Base-by-base conservation (phyloP, 2,888 invertebrate species). In the Mesoligia furuncula region DNA sequence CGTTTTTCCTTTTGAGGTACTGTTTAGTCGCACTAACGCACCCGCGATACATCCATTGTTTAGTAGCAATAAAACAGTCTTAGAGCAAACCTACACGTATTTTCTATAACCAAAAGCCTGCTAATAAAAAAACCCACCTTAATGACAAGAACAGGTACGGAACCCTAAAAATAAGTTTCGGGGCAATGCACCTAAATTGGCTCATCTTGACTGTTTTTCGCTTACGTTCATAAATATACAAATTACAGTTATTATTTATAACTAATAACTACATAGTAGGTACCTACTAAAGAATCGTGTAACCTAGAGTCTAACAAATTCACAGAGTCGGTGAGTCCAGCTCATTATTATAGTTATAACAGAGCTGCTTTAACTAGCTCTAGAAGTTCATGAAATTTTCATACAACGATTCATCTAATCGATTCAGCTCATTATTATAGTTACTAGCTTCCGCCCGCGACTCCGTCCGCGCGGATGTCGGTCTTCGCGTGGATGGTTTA, bases 101-200 rank as follows among this genome's bases (percentile, higher is more conserved):
- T n/a, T n/a, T n/a, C n/a, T n/a, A n/a, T n/a, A n/a, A n/a, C n/a
- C n/a, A n/a, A n/a, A n/a, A n/a, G n/a, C n/a, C n/a, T n/a, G n/a
- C n/a, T n/a, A n/a, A n/a, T n/a, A n/a, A n/a, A n/a, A n/a, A n/a
- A n/a, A n/a, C n/a, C n/a, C n/a, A n/a, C n/a, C n/a, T n/a, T n/a
- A n/a, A n/a, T n/a, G n/a, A n/a, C n/a, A n/a, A n/a, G n/a, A n/a
- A n/a, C n/a, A n/a, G n/a, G n/a, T 59, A 59, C 1, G 57, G 57
- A 15, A 27, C 15, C 59, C 27, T 59, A 59, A 59, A 54, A 24
- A 31, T 24, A 6, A 17, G 7, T 54, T 17, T 11, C 11, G 7
- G 15, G 73, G 7, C 20, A 72, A 36, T n/a, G 17, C 45, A 67
- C 5, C 31, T 66, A n/a, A 71, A 71, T 24, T n/a, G n/a, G 27